Conservation (phyloP, 2,113 vertebrate genomes). For the Malurus alboscapulatus region DNA sequence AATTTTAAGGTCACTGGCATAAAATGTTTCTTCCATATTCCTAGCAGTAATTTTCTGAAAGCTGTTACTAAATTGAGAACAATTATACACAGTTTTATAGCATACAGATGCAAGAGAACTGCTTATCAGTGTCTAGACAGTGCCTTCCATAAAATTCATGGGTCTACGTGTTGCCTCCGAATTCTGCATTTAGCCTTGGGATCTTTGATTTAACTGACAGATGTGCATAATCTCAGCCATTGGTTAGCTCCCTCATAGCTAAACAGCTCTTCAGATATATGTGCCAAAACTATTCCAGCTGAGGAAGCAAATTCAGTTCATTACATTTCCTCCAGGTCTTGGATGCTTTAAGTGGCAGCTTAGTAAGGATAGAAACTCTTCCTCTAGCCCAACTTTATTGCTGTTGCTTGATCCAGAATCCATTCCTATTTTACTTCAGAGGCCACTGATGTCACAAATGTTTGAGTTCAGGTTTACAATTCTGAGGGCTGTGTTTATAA, state of each 20-base stretch:
- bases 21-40: background rate
- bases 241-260: background rate
- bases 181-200: slow-evolving; percentile 38
- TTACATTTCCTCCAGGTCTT: slow-evolving; percentile 21
- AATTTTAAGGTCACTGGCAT: background rate
- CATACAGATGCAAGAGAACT: background rate
- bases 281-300: slow-evolving; percentile 29
- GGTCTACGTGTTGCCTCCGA: slow-evolving; percentile 1
- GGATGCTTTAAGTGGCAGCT: background rate
- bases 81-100: slow-evolving; percentile 18
- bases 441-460: background rate
- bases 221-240: slow-evolving; percentile 25
- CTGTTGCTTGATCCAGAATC: background rate
- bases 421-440: background rate
- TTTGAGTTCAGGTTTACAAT: background rate
- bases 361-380: background rate
- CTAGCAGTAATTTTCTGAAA: slow-evolving; percentile 34
- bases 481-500: background rate
- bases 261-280: slow-evolving; percentile 4
- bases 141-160: slow-evolving; percentile 11
- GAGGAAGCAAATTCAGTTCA: slow-evolving; percentile 1
- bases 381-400: background rate
- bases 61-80: slow-evolving; percentile 8
- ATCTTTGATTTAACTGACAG: slow-evolving; percentile 57
- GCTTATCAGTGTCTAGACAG: slow-evolving; percentile 24